Evolutionary conservation across 1,140 invertebrate species (phyloP).

Genomic region (Leptopilina boulardi): DNA sequence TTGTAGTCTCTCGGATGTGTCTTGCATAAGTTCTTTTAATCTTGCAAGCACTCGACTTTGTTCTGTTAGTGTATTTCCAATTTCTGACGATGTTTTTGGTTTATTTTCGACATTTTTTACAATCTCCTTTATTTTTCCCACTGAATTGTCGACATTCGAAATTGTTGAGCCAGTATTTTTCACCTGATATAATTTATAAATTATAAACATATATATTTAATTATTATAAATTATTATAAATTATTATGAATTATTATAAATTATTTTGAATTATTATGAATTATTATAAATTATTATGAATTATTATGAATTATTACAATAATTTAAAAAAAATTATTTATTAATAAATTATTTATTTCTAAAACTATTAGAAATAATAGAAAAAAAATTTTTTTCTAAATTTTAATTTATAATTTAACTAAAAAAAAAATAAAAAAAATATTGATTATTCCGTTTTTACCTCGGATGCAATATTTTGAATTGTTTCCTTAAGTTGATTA

Average conservation of each 20-base stretch:
- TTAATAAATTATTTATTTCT: no score
- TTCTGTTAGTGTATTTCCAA: slow-evolving; percentile 53
- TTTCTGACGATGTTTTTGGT: slow-evolving; percentile 43
- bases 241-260: no score
- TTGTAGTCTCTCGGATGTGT: slow-evolving; percentile 59
- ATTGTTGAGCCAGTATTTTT: slow-evolving; percentile 49
- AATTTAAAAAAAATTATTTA: no score
- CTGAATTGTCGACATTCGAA: slow-evolving; percentile 48
- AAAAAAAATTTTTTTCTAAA: no score
- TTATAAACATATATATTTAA: no score
- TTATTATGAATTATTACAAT: no score
- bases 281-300: no score
- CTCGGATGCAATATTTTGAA: slow-evolving; percentile 55
- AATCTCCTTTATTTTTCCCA: slow-evolving; percentile 50
- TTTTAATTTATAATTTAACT: no score
- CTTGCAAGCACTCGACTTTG: slow-evolving; percentile 56
- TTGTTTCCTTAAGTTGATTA: slow-evolving; percentile 55
- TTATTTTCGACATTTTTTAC: slow-evolving; percentile 39
- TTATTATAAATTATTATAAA: no score
- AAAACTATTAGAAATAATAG: no score
- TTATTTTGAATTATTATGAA: no score
- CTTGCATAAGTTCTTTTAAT: slow-evolving; percentile 64
- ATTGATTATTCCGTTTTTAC: slow-evolving; percentile 51
- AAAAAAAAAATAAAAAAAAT: neutral
- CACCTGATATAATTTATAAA: slow-evolving; percentile 44